Conservation (phyloP, 2,797 vertebrate species). For the Thalassophryne amazonica region DNA sequence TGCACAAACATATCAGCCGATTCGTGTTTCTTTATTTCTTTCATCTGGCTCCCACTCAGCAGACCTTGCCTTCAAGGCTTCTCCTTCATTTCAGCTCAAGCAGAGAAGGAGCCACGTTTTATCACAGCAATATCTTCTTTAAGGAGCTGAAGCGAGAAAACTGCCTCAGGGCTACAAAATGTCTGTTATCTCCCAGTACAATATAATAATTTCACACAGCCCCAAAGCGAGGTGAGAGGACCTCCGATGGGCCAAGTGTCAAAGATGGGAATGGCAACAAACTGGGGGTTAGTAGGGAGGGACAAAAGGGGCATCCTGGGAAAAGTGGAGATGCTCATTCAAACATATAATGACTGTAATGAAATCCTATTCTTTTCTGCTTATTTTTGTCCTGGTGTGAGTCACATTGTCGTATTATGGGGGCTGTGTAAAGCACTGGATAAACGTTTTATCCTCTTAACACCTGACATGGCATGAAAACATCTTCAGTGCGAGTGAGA, state of each 20-base stretch:
- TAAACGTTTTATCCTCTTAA: not conserved
- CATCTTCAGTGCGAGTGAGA: not conserved
- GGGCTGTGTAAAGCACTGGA: not conserved
- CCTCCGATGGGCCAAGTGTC: constrained; percentile 60
- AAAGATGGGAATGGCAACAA: constrained; percentile 59
- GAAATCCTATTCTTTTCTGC: constrained; percentile 46
- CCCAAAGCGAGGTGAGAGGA: constrained; percentile 59
- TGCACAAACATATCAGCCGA: constrained; percentile 56
- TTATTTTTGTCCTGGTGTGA: not conserved
- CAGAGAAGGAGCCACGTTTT: constrained; percentile 57
- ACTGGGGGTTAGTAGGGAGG: constrained; percentile 47
- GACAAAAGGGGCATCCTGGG: constrained; percentile 43
- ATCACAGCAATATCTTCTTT: constrained; percentile 75
- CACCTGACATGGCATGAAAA: not conserved
- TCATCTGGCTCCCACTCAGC: constrained; percentile 61
- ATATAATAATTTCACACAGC: constrained; percentile 72
- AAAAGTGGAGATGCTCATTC: constrained; percentile 44
- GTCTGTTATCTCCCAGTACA: constrained; percentile 72
- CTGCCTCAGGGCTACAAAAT: constrained; percentile 72
- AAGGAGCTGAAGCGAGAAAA: constrained; percentile 67
- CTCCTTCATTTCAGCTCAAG: constrained; percentile 54
- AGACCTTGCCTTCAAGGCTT: constrained; percentile 70
- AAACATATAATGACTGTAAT: constrained; percentile 42
- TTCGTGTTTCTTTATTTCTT: constrained; percentile 48
- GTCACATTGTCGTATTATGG: not conserved